A percentile compares a stretch with the other conserved stretches of the same genome.
phyloP scores from a whole-genome alignment of 2,888 invertebrate genomes.

The Cybosia mesomella region DNA sequence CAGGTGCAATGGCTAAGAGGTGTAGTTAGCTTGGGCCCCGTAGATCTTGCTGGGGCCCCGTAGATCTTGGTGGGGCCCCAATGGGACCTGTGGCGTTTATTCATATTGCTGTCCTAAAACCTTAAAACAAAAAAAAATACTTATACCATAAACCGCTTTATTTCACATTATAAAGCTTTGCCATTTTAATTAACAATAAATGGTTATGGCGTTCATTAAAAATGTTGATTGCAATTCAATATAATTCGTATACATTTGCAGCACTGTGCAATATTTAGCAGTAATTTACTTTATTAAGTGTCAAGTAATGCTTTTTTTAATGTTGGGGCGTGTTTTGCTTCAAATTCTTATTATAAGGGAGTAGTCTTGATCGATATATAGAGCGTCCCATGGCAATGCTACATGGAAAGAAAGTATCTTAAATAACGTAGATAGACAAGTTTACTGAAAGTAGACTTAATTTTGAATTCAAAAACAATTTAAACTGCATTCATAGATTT shows the following conservation, averaged over 20 bases:
- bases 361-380: not conserved
- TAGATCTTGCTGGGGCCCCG: no score
- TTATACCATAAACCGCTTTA: conserved; percentile 41
- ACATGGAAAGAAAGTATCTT: no score
- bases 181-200: conserved; percentile 62
- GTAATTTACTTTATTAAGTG: conserved; percentile 12
- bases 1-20: no score
- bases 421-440: no score
- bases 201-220: conserved; percentile 31
- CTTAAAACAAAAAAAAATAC: not conserved
- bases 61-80: no score
- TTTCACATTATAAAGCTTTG: conserved; percentile 62
- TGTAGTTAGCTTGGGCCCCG: no score
- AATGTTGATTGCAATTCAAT: conserved; percentile 34
- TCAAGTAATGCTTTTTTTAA: not conserved
- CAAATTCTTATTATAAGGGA: not conserved
- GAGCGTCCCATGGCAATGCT: no score
- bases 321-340: not conserved
- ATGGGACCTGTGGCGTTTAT: no score
- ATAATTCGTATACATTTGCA: conserved; percentile 40
- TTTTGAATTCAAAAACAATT: no score
- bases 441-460: no score
- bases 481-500: no score
- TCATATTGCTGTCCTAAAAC: not conserved
- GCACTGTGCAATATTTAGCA: conserved; percentile 24